Conservation (phyloP, 2,113 vertebrate genomes). For the Dasyurus viverrinus region DNA sequence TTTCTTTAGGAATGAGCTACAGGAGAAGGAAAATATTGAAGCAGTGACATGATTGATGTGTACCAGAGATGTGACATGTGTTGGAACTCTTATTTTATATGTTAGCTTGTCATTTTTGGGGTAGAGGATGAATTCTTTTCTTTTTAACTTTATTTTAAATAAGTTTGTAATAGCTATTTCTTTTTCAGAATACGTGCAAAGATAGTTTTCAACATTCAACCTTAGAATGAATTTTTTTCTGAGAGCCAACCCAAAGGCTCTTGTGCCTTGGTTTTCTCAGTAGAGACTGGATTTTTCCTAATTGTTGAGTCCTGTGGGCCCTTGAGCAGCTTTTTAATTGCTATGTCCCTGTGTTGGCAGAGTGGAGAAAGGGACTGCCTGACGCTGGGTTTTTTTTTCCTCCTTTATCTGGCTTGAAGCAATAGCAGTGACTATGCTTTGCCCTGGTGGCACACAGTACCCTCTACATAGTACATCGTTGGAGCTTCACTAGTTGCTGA, state of each 20-base stretch:
- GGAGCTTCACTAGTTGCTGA: too few species aligned
- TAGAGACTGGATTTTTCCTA: neutral
- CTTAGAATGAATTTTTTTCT: neutral
- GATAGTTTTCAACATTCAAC: too few species aligned
- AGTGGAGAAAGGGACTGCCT: neutral
- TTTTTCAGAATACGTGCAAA: too few species aligned
- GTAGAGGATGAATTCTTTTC: neutral
- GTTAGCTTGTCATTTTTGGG: neutral
- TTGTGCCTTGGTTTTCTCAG: neutral
- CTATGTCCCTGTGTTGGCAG: neutral
- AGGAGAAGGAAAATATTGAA: neutral
- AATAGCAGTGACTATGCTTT: neutral
- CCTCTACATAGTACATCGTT: neutral
- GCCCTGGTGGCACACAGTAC: neutral
- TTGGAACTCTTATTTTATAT: conserved; percentile 3
- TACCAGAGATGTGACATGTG: neutral
- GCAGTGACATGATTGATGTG: neutral
- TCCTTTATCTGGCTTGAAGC: neutral
- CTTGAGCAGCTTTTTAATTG: neutral
- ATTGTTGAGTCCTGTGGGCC: neutral
- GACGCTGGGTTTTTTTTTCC: neutral
- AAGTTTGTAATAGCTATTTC: too few species aligned
- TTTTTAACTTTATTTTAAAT: too few species aligned
- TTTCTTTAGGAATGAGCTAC: neutral
- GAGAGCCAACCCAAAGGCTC: neutral